Conservation (phyloP, 2,113 vertebrate genomes). For the Crypturellus undulatus region DNA sequence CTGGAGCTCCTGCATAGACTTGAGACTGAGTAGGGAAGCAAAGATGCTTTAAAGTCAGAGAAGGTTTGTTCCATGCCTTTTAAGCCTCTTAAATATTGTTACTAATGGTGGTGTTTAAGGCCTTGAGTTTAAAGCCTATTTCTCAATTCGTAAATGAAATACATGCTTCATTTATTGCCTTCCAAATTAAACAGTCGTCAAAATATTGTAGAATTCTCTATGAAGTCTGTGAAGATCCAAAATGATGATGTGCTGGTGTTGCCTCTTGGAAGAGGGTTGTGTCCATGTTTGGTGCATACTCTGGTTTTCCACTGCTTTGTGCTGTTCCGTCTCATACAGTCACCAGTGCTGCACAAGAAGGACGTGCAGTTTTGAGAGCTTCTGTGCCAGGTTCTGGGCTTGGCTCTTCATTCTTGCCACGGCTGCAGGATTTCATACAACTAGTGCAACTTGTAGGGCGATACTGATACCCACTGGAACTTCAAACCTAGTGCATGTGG, state of each 20-base stretch:
- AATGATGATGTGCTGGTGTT: neutral
- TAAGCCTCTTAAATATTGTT: neutral
- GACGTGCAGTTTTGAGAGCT: neutral
- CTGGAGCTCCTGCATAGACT: neutral
- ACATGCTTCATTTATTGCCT: neutral
- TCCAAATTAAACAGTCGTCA: neutral
- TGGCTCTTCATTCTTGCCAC: neutral
- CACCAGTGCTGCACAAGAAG: neutral
- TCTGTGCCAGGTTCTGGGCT: neutral
- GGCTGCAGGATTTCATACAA: neutral
- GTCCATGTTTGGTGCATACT: neutral
- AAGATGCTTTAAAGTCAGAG: neutral
- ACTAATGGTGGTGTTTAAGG: neutral
- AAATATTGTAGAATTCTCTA: neutral
- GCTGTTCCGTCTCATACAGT: neutral
- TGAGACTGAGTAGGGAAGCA: neutral
- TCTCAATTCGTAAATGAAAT: neutral
- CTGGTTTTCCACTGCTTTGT: neutral
- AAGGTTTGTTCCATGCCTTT: neutral
- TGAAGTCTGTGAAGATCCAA: neutral
- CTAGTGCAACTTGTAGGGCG: neutral
- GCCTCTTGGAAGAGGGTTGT: neutral
- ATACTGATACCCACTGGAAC: neutral
- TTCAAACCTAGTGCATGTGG: neutral
- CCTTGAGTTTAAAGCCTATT: neutral